Base-by-base conservation (phyloP, 2,888 invertebrate species). In the Trichogramma dendrolimi region DNA sequence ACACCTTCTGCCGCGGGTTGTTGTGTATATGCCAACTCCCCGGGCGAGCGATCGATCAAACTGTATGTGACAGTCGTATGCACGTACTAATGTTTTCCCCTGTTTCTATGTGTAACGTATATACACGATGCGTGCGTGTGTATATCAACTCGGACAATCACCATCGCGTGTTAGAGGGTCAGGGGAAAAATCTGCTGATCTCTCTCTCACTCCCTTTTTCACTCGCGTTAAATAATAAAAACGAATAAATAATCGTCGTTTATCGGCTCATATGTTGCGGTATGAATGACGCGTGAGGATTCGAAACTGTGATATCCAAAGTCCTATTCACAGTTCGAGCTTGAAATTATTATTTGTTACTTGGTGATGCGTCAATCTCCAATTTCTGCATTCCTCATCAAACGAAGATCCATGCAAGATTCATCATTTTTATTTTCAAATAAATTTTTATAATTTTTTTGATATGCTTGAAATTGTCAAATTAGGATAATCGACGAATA, bases 11-110 rank as follows among this genome's bases (percentile, higher is more conserved):
- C 41, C 46, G 46, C 46, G n/a, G n/a, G n/a, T 27, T 27, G 27
- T 27, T 27, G 27, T n/a, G 41, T n/a, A 11, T 47, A 57, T 56
- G 59, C 59, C 56, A 60, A 57, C 57, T 54, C 60, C 63, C 60
- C 48, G 60, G 38, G 59, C 57, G 55, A 47, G 6, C 58, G 60
- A 62, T 65, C 62, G 54, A 62, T 65, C 62, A 65, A 60, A 64
- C 58, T 62, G 54, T 54, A 62, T 7, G 54, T 53, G 60, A 57
- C 63, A 58, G 51, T 51, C 52, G 59, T 7, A n/a, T 27, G 57
- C 43, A n/a, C 8, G 52, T 61, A 52, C 59, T 60, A 65, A 62
- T 62, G 55, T 52, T 55, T 55, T 50, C 27, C n/a, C 55, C 27
- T 49, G 55, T 14, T 41, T 46, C 48, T 43, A 40, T 6, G 27